Base-by-base conservation (phyloP, 1,140 invertebrate genomes). In the Acromyrmex heyeri region DNA sequence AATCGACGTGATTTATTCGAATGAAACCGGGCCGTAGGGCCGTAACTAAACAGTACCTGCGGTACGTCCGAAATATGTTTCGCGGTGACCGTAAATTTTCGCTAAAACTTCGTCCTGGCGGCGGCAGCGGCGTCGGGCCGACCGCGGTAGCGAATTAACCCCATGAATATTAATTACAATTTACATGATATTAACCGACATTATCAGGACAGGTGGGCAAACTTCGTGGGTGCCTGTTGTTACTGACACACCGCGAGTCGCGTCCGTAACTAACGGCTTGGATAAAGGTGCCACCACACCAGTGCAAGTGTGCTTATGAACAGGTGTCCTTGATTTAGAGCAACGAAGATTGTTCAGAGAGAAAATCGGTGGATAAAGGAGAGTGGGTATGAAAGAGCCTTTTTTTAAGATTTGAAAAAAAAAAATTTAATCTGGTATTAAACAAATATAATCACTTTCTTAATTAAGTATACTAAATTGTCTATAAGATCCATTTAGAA, bases 111-210 rank as follows among this genome's bases (percentile, higher is more conserved):
- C 87, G 67, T 61, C 53, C 72, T 48, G 69, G 76, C 34, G 65
- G 57, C 61, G 75, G 61, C 61, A 62, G 34, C 53, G 50, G 72
- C 24, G 88, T 77, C 69, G 76, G 65, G 77, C 57, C 85, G 87
- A 78, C 38, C 85, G 76, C 70, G 55, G 75, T 86, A 87, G 86
- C 88, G 89, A 94, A 92, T 91, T 93, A 91, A 92, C 88, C 83
- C 89, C 91, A 93, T 93, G 93, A 94, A 93, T 95, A 94, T 94
- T 95, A 95, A 95, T 95, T 95, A 93, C 92, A 93, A 94, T 95
- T 94, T 94, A 94, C 93, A 93, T 93, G 93, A 94, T 94, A 94
- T 95, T 94, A 94, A 94, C 92, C 92, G 92, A 94, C 93, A 94
- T 94, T 94, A 94, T 95, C 94, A 91, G 91, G 92, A 94, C 92